Percentiles rank a stretch among this genome's conserved stretches.
phyloP scores from a whole-genome alignment of 2,888 invertebrate species.

The Tipula confusa region DNA sequence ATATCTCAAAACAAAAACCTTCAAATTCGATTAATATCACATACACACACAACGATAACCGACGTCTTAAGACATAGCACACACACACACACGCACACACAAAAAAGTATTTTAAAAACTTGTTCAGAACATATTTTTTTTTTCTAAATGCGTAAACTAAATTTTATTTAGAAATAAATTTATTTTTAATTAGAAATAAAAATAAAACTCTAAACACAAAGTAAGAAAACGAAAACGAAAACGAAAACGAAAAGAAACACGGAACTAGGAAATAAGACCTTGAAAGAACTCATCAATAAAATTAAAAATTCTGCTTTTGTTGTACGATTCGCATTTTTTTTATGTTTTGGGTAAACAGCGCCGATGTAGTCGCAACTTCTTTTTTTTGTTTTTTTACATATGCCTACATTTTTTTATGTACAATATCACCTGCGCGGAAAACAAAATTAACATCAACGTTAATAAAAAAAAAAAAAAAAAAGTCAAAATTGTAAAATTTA shows the following conservation, averaged over 20 bases:
- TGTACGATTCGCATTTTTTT: background rate
- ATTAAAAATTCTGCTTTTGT: constrained; percentile 7
- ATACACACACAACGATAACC: background rate
- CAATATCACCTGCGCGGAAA: background rate
- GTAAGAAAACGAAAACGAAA: background rate
- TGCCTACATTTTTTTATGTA: no score
- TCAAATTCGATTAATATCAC: constrained; percentile 17
- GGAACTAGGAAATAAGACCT: constrained; percentile 29
- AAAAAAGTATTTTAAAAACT: background rate
- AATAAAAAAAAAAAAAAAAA: no score
- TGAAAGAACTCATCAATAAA: constrained; percentile 27
- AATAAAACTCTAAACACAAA: no score
- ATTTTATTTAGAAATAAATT: background rate
- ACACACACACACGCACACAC: no score
- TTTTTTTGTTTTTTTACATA: background rate
- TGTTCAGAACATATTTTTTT: background rate
- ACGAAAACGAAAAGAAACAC: constrained; percentile 16
- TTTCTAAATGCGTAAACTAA: background rate
- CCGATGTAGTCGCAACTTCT: background rate
- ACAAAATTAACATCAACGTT: no score
- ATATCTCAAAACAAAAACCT: background rate
- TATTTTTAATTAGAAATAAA: constrained; percentile 1
- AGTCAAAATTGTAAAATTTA: background rate
- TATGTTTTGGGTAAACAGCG: background rate
- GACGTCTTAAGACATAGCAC: constrained; percentile 7